Evolutionary conservation across 2,888 invertebrate species (phyloP), one percentile per base, ranked within the genome.

Genomic region (Leucophenga montana): DNA sequence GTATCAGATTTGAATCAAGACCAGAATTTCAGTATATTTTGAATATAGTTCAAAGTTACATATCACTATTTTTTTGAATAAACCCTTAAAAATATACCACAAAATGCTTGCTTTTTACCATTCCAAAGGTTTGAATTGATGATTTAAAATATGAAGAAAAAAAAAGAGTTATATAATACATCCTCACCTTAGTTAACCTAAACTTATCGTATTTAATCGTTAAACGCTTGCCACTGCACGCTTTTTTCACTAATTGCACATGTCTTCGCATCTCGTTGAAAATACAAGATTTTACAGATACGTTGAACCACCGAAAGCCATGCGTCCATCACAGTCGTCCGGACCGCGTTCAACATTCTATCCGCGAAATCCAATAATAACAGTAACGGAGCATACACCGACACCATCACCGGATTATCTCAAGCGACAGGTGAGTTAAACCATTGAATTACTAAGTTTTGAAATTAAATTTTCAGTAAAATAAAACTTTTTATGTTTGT

Each of bases 301-400:
- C 75, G 81, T 88, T 53, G 89, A 89, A 72, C 89, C 88, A 11
- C 84, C 86, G 6, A 88, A 88, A 68, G 76, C 82, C 2, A 80
- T 85, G 0, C 80, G 87, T 18, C 78, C 87, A 33, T 88, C 88
- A n/a, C 87, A 85, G 69, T 82, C 87, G 0, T 78, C 87, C 0
- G 85, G 88, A 3, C 87, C 85, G 0, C 84, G 86, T n/a, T 79
- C 88, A 44, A 83, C 88, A 0, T 88, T 89, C 80, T 93, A 94
- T 75, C 93, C 94, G 72, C 93, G 95, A 68, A 97, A 97, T 89
- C 98, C 98, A 0, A 98, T 98, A 67, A 98, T 98, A 71, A 98
- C 97, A 0, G 97, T 98, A 9, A 98, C 98, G 0, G 97, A 98
- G 85, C 97, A 98, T 85, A 97, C 97, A 0, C 97, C 97, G 0